A percentile compares a stretch with the other conserved stretches of the same genome.
Conservation (phyloP, 1,140 invertebrate species). For the Tribolium madens region DNA sequence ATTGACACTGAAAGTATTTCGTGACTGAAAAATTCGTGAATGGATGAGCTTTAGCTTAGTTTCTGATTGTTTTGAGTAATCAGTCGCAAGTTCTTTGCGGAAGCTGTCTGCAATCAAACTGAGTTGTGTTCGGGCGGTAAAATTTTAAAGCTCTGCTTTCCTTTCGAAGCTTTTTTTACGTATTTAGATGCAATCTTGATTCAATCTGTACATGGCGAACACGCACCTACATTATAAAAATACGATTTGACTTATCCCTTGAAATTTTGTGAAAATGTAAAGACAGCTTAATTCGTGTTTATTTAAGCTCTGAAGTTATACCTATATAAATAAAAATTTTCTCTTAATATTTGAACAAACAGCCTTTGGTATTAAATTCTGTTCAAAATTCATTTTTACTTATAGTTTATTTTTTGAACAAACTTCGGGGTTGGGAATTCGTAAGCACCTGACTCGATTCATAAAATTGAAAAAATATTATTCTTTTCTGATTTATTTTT, state of each 20-base stretch:
- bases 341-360: constrained; percentile 9
- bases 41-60: not conserved
- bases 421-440: not conserved
- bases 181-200: constrained; percentile 24
- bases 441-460: constrained; percentile 30
- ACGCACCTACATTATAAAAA: constrained; percentile 38
- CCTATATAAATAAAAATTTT: not conserved
- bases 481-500: constrained; percentile 24
- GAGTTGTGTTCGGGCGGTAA: not conserved
- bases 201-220: not conserved
- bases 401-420: constrained; percentile 28
- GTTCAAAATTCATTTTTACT: constrained; percentile 28
- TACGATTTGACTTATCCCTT: constrained; percentile 22
- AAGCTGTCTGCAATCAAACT: not conserved
- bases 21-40: constrained; percentile 38
- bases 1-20: constrained; percentile 19
- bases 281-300: not conserved
- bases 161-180: not conserved
- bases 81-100: not conserved
- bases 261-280: not conserved
- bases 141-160: constrained; percentile 11
- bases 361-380: constrained; percentile 8
- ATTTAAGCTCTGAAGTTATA: not conserved
- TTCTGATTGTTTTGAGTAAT: constrained; percentile 1
- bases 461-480: constrained; percentile 6